Evolutionary conservation across 1,140 invertebrate genomes (phyloP).

Genomic region (Bombus breviceps): DNA sequence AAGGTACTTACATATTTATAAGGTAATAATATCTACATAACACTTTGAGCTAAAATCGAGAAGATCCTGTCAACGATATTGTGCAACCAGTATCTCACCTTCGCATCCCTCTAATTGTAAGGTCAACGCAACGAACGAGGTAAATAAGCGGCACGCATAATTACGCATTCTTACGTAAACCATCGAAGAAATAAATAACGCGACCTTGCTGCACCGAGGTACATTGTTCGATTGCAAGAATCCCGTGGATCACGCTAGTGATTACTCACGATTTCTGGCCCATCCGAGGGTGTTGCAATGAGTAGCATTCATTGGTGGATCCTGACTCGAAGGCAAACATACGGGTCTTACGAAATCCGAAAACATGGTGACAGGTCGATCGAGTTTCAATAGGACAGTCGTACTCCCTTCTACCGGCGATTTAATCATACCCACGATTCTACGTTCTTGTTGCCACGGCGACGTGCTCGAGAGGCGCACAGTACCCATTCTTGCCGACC

Average conservation of each 20-base stretch:
- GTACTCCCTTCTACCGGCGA: conserved; percentile 94
- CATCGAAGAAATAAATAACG: neutral
- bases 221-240: neutral
- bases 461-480: conserved; percentile 89
- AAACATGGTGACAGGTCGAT: conserved; percentile 87
- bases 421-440: conserved; percentile 94
- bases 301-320: conserved; percentile 74
- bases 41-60: neutral
- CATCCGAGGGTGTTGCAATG: conserved; percentile 92
- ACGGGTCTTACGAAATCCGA: conserved; percentile 93
- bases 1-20: neutral
- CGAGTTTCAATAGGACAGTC: conserved; percentile 91
- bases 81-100: neutral
- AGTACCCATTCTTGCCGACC: conserved; percentile 90
- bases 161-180: conserved; percentile 15
- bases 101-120: neutral
- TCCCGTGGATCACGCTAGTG: too few species aligned
- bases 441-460: conserved; percentile 93
- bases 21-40: neutral
- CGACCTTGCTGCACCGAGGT: neutral
- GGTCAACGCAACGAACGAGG: neutral
- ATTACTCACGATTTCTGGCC: conserved; percentile 87
- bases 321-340: conserved; percentile 85
- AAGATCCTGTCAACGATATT: neutral
- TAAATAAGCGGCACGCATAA: neutral